Evolutionary conservation across 2,888 invertebrate genomes (phyloP).

Genomic region (Morpho helenor): DNA sequence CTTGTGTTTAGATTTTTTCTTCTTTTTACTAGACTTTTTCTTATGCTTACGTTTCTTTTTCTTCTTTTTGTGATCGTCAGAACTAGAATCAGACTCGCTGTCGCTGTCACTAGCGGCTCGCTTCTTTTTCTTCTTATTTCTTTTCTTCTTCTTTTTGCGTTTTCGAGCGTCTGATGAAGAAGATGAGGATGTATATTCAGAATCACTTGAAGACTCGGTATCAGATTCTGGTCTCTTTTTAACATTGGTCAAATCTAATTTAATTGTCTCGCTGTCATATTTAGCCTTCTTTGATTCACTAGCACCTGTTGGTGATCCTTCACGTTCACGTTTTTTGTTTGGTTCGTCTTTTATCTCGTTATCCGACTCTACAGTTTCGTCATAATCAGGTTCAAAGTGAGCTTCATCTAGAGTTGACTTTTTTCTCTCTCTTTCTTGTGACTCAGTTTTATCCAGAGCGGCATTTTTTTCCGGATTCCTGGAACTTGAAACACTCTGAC

Average conservation of each 20-base stretch:
- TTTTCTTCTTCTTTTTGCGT: slow-evolving; percentile 82
- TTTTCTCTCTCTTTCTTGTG: slow-evolving; percentile 71
- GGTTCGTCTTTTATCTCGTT: slow-evolving; percentile 80
- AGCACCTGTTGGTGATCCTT: slow-evolving; percentile 38
- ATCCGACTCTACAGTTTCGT: slow-evolving; percentile 80
- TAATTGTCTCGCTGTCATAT: slow-evolving; percentile 65
- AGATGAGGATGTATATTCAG: slow-evolving; percentile 72
- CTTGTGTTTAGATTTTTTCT: slow-evolving; percentile 82
- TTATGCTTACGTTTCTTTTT: slow-evolving; percentile 85
- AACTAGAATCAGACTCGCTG: slow-evolving; percentile 82
- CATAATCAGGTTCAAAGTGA: slow-evolving; percentile 87
- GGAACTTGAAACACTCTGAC: slow-evolving; percentile 10
- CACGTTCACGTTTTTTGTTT: slow-evolving; percentile 53
- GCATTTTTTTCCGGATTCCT: slow-evolving; percentile 30
- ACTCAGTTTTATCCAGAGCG: slow-evolving; percentile 77
- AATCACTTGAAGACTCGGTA: slow-evolving; percentile 62
- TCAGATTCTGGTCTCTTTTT: slow-evolving; percentile 71
- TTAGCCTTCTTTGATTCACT: slow-evolving; percentile 56
- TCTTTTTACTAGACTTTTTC: slow-evolving; percentile 85
- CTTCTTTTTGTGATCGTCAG: slow-evolving; percentile 82
- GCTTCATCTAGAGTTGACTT: slow-evolving; percentile 85
- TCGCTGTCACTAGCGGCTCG: slow-evolving; percentile 81
- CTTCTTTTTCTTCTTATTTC: slow-evolving; percentile 80
- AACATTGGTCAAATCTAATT: slow-evolving; percentile 68
- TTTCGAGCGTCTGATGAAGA: slow-evolving; percentile 76